Evolutionary conservation across 2,797 vertebrate genomes (phyloP).

Genomic region (Adelosebastes latens): DNA sequence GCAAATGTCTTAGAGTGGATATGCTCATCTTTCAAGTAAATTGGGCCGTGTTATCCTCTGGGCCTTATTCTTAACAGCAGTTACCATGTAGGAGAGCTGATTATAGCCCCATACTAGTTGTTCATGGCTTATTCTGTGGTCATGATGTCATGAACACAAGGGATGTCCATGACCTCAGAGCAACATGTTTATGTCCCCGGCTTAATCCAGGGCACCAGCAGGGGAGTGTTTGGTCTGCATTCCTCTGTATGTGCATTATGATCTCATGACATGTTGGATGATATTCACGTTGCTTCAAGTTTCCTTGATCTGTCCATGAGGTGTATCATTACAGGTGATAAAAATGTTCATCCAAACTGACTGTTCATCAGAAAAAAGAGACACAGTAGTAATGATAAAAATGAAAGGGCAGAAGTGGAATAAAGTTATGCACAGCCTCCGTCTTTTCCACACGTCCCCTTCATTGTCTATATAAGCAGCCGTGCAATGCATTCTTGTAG

Average conservation of each 20-base stretch:
- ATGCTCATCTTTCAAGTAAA: constrained; percentile 69
- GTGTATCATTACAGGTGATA: constrained; percentile 24
- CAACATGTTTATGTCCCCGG: constrained; percentile 42
- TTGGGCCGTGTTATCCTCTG: constrained; percentile 44
- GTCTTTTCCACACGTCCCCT: not conserved
- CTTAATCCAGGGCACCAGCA: constrained; percentile 32
- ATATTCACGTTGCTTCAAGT: not conserved
- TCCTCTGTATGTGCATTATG: constrained; percentile 20
- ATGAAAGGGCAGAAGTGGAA: not conserved
- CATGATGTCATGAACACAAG: constrained; percentile 64
- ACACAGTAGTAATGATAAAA: not conserved
- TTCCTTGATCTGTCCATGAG: not conserved
- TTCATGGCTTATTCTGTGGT: constrained; percentile 45
- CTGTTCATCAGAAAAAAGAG: not conserved
- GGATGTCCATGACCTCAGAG: constrained; percentile 53
- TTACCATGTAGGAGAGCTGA: constrained; percentile 73
- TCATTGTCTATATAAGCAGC: too few species aligned
- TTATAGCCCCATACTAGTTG: constrained; percentile 59
- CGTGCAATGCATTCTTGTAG: too few species aligned
- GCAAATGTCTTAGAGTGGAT: constrained; percentile 64
- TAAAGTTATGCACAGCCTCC: too few species aligned
- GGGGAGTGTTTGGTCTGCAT: constrained; percentile 32
- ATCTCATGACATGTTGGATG: constrained; percentile 12
- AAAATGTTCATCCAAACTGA: not conserved
- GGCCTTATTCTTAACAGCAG: constrained; percentile 68